phyloP scores from a whole-genome alignment of 2,113 vertebrate species.

The Edolisoma coerulescens region DNA sequence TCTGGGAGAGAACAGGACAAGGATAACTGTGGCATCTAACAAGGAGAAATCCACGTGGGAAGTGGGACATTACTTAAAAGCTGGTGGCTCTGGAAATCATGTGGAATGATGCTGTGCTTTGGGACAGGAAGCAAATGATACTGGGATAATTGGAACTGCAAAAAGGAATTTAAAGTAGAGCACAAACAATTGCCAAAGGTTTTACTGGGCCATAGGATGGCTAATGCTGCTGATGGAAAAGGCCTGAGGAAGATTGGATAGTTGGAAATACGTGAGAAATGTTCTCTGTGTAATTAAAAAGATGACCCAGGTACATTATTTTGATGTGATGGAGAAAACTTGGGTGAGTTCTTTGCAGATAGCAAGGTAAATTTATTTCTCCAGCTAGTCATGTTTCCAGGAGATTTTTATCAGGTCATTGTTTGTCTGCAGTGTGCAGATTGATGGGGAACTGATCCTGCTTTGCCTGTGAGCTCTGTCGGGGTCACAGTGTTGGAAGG shows the following conservation, averaged over 20 bases:
- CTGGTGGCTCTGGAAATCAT: accelerated
- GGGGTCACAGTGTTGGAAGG: neutral
- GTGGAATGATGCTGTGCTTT: accelerated
- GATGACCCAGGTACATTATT: neutral
- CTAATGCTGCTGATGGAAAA: neutral
- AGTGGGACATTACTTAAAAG: neutral
- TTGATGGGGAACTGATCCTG: neutral
- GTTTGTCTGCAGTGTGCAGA: constrained; percentile 2
- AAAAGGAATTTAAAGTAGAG: neutral
- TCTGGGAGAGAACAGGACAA: neutral
- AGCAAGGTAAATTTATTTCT: neutral
- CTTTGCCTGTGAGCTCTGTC: neutral
- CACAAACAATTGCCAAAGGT: neutral
- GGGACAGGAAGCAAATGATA: neutral
- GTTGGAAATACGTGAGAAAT: neutral
- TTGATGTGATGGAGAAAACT: neutral
- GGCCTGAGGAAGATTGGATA: neutral
- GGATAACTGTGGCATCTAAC: neutral
- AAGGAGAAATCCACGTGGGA: neutral
- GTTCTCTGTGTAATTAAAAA: constrained; percentile 10
- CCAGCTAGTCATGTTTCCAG: neutral
- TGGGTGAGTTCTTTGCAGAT: neutral
- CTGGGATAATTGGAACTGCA: neutral
- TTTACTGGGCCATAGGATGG: neutral
- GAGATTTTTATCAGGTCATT: constrained; percentile 55